Evolutionary conservation across 1,140 invertebrate species (phyloP).

Genomic region (Leptinotarsa texana): DNA sequence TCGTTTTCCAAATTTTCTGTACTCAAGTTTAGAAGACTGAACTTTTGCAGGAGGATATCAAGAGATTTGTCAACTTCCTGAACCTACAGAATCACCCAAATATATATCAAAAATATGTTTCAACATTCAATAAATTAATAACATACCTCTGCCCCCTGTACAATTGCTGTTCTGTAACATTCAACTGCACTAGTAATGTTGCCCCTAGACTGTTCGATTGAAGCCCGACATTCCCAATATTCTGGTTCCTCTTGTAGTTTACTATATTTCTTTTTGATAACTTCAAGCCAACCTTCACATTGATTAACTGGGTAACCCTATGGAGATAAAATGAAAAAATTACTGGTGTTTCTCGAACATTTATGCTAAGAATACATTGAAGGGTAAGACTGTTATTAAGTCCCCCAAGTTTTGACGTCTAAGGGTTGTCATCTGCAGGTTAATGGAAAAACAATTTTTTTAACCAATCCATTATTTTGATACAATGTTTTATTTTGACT

Average conservation of each 20-base stretch:
- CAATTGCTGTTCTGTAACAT: conserved; percentile 61
- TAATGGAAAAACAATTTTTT: no score
- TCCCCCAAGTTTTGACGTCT: no score
- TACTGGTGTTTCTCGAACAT: no score
- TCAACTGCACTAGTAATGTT: conserved; percentile 61
- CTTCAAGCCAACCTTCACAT: conserved; percentile 60
- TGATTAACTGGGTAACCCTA: conserved; percentile 56
- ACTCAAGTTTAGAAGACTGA: conserved; percentile 62
- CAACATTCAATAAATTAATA: not conserved
- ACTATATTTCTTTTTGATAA: conserved; percentile 56
- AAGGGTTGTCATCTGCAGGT: no score
- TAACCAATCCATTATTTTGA: no score
- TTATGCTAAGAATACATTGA: no score
- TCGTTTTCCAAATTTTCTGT: conserved; percentile 42
- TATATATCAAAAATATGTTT: not conserved
- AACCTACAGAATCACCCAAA: conserved; percentile 51
- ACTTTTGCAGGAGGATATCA: conserved; percentile 61
- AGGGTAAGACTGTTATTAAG: no score
- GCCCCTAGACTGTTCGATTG: conserved; percentile 59
- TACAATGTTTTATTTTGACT: no score
- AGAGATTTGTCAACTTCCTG: conserved; percentile 58
- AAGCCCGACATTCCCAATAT: conserved; percentile 65
- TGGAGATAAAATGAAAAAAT: not conserved
- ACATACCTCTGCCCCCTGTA: conserved; percentile 60
- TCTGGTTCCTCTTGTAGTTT: conserved; percentile 54